Evolutionary conservation across 2,113 vertebrate genomes (phyloP).

Genomic region (Atrichornis clamosus): DNA sequence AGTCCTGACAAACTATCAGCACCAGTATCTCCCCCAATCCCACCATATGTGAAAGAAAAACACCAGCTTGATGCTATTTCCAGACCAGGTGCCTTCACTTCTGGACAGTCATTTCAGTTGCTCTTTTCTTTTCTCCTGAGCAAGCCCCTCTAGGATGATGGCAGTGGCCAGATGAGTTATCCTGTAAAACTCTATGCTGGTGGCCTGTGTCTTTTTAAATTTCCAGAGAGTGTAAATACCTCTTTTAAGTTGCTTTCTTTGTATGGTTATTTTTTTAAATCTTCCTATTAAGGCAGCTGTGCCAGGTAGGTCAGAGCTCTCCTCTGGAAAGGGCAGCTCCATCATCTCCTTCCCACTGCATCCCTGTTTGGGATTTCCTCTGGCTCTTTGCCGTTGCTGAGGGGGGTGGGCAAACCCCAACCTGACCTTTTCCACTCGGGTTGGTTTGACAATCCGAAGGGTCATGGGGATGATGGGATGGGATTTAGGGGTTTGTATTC

Average conservation of each 20-base stretch:
- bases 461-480: background rate
- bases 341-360: background rate
- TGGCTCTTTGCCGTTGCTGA: background rate
- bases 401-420: background rate
- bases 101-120: background rate
- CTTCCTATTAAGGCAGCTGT: background rate
- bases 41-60: background rate
- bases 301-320: background rate
- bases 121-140: background rate
- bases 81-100: constrained; percentile 55
- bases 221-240: constrained; percentile 28
- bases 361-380: background rate
- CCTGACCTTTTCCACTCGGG: background rate
- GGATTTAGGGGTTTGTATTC: background rate
- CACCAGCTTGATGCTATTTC: constrained; percentile 42
- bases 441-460: background rate
- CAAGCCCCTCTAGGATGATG: background rate
- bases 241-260: constrained; percentile 17
- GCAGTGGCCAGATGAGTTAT: constrained; percentile 7
- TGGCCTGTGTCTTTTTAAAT: constrained; percentile 3
- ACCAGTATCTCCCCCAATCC: background rate
- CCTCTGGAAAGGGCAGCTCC: background rate
- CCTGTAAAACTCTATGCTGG: background rate
- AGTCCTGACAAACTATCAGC: constrained; percentile 4
- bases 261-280: background rate